These are phyloP conservation scores for Hololepta plana DNA, from an alignment of 2,888 invertebrate genomes.

Conservation along the genomic window DNA sequence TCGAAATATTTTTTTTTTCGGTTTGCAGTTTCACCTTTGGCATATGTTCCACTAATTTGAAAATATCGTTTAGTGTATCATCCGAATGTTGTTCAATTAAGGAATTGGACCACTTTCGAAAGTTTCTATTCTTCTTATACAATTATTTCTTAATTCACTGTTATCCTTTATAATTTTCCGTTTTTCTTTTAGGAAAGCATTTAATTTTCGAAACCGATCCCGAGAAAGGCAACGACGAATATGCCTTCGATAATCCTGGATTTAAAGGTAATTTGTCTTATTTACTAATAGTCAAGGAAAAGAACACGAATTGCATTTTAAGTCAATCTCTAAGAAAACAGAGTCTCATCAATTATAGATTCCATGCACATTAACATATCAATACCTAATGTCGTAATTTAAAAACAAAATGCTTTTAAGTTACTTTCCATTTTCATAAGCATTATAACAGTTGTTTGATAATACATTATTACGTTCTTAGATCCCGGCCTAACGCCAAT, in stretches of 20 bases:
- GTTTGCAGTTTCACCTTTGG: no score
- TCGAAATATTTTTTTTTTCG: no score
- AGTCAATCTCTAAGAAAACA: no score
- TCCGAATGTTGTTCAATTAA: no score
- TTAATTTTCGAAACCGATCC: conserved; percentile 56
- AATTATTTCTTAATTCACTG: conserved; percentile 9
- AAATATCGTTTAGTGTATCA: no score
- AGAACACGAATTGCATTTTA: no score
- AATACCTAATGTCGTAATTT: background rate
- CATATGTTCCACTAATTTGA: no score
- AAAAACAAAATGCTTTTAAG: conserved; percentile 1
- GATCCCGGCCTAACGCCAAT: conserved; percentile 23
- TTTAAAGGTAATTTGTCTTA: conserved; percentile 34
- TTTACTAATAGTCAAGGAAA: no score
- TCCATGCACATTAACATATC: no score
- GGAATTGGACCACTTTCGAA: no score
- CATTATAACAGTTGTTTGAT: conserved; percentile 4
- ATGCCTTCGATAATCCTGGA: conserved; percentile 66
- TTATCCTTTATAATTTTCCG: no score
- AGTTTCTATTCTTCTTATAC: conserved; percentile 8
- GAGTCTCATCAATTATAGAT: no score
- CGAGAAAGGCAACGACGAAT: conserved; percentile 57
- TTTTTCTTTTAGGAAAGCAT: conserved; percentile 48
- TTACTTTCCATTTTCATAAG: conserved; percentile 5
- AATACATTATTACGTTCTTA: conserved; percentile 13